A percentile compares a stretch with the other conserved stretches of the same genome.
Conservation (phyloP, 2,888 invertebrate species). For the Galeruca laticollis region DNA sequence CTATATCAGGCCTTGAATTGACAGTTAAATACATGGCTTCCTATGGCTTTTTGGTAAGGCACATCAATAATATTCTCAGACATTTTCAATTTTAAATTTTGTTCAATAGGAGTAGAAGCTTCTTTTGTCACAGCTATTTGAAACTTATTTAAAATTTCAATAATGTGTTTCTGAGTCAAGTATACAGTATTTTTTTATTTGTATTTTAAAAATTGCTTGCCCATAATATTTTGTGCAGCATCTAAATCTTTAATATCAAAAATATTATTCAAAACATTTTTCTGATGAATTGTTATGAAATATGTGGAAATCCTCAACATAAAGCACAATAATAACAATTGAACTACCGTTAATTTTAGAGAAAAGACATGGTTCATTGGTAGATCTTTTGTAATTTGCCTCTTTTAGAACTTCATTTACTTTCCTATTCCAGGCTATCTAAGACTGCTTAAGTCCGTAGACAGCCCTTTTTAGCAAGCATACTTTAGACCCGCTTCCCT, state of each 20-base stretch:
- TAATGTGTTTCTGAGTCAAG: too few relatives aligned
- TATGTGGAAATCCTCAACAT: neutral
- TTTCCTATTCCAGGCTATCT: too few relatives aligned
- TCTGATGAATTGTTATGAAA: slow-evolving; percentile 1
- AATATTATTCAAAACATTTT: neutral
- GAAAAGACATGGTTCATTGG: too few relatives aligned
- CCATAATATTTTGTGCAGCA: neutral
- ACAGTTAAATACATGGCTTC: neutral
- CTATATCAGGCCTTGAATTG: neutral
- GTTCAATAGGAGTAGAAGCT: neutral
- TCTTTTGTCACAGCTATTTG: neutral
- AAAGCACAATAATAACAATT: neutral
- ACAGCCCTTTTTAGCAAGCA: too few relatives aligned
- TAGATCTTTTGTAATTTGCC: too few relatives aligned
- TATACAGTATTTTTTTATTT: neutral
- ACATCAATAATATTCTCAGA: neutral
- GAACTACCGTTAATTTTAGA: too few relatives aligned
- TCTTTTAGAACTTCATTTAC: too few relatives aligned
- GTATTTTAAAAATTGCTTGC: neutral
- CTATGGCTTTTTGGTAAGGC: slow-evolving; percentile 9
- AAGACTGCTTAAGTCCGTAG: too few relatives aligned
- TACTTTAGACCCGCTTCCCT: too few relatives aligned
- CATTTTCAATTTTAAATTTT: neutral
- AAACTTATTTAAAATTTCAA: neutral
- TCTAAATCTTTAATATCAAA: slow-evolving; percentile 2